Conservation (phyloP, 2,113 vertebrate genomes). For the Mustela lutreola region DNA sequence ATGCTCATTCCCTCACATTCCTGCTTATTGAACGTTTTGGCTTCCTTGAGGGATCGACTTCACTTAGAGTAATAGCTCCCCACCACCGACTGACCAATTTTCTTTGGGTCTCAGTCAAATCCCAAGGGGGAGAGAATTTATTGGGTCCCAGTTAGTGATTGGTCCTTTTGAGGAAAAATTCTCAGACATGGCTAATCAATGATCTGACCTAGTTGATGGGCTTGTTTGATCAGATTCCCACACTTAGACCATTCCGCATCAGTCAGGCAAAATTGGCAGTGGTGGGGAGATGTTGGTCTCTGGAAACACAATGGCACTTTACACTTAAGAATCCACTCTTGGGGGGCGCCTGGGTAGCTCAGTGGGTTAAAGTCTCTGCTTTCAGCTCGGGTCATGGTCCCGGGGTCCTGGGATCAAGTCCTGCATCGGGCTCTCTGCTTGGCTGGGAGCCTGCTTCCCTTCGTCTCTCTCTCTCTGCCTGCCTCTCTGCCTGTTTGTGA, state of each 20-base stretch:
- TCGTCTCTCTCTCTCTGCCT: no score
- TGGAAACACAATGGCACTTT: background rate
- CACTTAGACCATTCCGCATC: background rate
- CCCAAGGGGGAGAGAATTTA: background rate
- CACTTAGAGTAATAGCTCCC: background rate
- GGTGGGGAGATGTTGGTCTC: background rate
- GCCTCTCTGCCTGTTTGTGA: no score
- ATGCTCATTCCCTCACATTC: background rate
- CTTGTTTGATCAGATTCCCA: background rate
- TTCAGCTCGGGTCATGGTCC: no score
- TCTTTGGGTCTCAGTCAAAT: background rate
- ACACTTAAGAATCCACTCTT: background rate
- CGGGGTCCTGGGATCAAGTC: no score
- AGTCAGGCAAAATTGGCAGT: background rate
- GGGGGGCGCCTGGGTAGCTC: no score
- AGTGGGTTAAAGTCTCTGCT: no score
- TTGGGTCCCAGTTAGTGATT: background rate
- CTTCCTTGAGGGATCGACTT: background rate
- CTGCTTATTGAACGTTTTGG: background rate
- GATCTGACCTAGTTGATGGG: background rate
- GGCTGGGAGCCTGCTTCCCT: no score
- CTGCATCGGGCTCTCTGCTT: no score
- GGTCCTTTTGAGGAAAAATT: background rate
- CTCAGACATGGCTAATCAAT: background rate
- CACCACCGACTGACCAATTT: background rate